Evolutionary conservation across 2,888 invertebrate species (phyloP), one percentile per base, ranked within the genome.

Genomic region (Euspilapteryx auroguttella): DNA sequence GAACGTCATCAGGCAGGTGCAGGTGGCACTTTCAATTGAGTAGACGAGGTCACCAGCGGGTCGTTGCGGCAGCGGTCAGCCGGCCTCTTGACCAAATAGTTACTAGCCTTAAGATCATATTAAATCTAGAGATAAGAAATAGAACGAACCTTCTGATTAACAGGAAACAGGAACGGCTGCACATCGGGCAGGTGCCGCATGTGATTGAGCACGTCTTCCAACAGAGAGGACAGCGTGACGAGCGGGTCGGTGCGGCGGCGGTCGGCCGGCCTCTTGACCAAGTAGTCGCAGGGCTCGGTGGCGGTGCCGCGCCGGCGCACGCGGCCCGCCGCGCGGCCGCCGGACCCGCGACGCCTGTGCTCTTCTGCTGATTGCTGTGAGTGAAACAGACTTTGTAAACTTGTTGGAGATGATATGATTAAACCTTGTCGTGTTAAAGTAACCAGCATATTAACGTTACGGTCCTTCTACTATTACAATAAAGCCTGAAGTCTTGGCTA

Each of bases 221-320:
- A 71, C 37, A 96, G 85, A 0, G 93, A 90, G 0, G 94, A 92
- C 30, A 98, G 66, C 0, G 97, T 95, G 9, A 99, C 96, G 1
- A 96, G 85, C 0, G 99, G 99, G 71, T 99, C 99, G 0, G 96
- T 95, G 23, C 98, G 80, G 0, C 94, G 78, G 5, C 99, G 73
- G 52, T 98, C 95, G 0, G 94, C 91, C 0, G 92, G 89, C 40
- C 87, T 80, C 12, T 85, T 80, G 41, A 91, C 94, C 4, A 96
- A 69, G 47, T 97, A 97, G 68, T 97, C 97, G 61, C 87, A 71
- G 0, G 66, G 46, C 33, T 73, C 73, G 15, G 56, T 55, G 2
- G 49, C 53, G 1, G 59, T 55, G 2, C 65, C 63, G 13, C 75
- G 62, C 0, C 69, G 54, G 3, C 51, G 47, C 14, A 49, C 42